A percentile compares a stretch with the other conserved stretches of the same genome.
phyloP scores from a whole-genome alignment of 2,113 vertebrate genomes.

The Synchiropus splendidus region DNA sequence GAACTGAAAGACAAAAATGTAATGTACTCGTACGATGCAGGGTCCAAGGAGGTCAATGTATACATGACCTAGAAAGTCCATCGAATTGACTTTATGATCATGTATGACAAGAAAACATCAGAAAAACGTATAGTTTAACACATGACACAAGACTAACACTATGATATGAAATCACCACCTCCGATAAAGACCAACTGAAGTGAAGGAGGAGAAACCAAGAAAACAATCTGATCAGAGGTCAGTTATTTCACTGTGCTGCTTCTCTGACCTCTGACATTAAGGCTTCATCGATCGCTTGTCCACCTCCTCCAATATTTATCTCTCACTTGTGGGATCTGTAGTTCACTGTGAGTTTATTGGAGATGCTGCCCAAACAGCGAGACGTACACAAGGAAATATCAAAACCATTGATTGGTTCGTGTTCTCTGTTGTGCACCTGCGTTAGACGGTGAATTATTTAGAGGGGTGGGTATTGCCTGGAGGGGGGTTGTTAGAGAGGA shows the following conservation, averaged over 20 bases:
- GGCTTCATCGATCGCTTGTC: not conserved
- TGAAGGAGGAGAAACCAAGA: not conserved
- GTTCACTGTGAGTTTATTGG: conserved; percentile 8
- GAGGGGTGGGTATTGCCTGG: conserved; percentile 16
- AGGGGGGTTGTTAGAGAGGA: not conserved
- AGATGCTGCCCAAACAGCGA: conserved; percentile 1
- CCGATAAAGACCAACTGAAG: not conserved
- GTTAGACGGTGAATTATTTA: conserved; percentile 41
- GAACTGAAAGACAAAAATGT: no score
- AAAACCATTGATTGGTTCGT: conserved; percentile 4
- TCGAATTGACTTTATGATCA: no score
- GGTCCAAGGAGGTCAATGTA: no score
- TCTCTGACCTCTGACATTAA: conserved; percentile 8
- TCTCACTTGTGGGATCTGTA: conserved; percentile 3
- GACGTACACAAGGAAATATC: conserved; percentile 1
- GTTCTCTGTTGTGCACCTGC: conserved; percentile 6
- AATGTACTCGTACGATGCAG: no score
- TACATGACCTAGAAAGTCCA: no score
- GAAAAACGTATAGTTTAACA: no score
- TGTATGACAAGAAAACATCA: no score
- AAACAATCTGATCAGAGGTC: not conserved
- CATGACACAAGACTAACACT: no score
- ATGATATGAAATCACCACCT: no score
- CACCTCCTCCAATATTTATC: conserved; percentile 10
- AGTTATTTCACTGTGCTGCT: not conserved